These are phyloP conservation scores for Drosophila melanogaster DNA, from an alignment of 1,140 invertebrate genomes.

Conservation along the genomic window DNA sequence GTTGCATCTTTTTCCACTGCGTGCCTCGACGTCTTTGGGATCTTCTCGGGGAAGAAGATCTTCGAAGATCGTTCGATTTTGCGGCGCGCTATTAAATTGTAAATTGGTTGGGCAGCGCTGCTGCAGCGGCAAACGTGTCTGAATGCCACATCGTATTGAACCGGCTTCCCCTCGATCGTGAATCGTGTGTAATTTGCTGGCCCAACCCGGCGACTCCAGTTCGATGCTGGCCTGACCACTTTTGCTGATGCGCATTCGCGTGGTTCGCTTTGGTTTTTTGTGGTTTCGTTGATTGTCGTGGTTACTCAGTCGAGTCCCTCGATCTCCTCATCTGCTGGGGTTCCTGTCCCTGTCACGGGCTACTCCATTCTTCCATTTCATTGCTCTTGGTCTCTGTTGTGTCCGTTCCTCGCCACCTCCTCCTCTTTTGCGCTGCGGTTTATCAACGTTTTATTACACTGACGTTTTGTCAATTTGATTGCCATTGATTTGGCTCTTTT, in stretches of 20 bases:
- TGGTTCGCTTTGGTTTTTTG: slow-evolving; percentile 49
- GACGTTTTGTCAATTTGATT: slow-evolving; percentile 84
- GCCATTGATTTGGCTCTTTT: slow-evolving; percentile 71
- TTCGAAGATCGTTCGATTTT: slow-evolving; percentile 74
- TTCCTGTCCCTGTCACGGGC: slow-evolving; percentile 15
- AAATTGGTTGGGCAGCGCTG: slow-evolving; percentile 78
- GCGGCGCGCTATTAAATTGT: slow-evolving; percentile 80
- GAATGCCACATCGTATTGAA: slow-evolving; percentile 65
- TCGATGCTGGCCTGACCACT: slow-evolving; percentile 13
- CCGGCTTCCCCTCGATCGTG: slow-evolving; percentile 45
- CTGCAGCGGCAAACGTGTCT: slow-evolving; percentile 73
- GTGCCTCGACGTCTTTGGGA: slow-evolving; percentile 18
- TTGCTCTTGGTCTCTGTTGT: slow-evolving; percentile 36
- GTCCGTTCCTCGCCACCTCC: slow-evolving; percentile 5
- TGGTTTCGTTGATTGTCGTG: slow-evolving; percentile 52
- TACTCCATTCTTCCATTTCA: slow-evolving; percentile 70
- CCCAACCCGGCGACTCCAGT: slow-evolving; percentile 37
- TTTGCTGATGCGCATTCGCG: slow-evolving; percentile 43
- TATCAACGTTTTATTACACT: slow-evolving; percentile 83
- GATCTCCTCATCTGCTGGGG: neutral
- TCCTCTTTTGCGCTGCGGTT: slow-evolving; percentile 59
- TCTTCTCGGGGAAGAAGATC: slow-evolving; percentile 18
- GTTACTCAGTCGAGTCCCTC: neutral
- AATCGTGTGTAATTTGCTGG: slow-evolving; percentile 76
- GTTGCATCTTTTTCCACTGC: slow-evolving; percentile 20